Evolutionary conservation across 2,888 invertebrate species (phyloP).

Genomic region (Pristionchus arcanus): DNA sequence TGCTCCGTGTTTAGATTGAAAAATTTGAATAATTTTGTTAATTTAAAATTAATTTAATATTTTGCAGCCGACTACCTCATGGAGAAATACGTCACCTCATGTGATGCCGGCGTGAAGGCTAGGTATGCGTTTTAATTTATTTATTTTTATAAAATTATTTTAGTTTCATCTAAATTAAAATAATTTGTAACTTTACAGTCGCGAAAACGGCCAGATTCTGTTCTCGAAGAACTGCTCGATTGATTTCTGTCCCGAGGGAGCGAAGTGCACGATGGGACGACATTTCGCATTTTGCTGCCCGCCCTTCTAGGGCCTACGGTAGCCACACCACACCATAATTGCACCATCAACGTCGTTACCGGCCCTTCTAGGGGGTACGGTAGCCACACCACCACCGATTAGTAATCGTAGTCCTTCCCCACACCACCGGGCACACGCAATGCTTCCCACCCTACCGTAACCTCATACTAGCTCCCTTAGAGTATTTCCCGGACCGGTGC

Average conservation of each 20-base stretch:
- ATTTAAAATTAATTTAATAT: too few relatives aligned
- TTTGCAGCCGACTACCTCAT: slow-evolving; percentile 32
- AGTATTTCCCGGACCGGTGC: neutral
- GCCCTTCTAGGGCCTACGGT: slow-evolving; percentile 43
- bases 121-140: neutral
- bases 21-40: too few relatives aligned
- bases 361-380: slow-evolving; percentile 46
- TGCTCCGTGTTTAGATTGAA: too few relatives aligned
- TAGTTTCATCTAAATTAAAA: neutral
- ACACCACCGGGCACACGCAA: too few relatives aligned
- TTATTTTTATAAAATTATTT: too few relatives aligned
- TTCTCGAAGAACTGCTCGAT: slow-evolving; percentile 37
- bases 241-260: slow-evolving; percentile 40
- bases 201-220: slow-evolving; percentile 51
- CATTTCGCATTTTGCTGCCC: slow-evolving; percentile 53
- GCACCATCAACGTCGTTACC: too few relatives aligned
- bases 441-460: too few relatives aligned
- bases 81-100: slow-evolving; percentile 36
- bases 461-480: neutral
- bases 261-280: slow-evolving; percentile 33
- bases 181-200: neutral
- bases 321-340: slow-evolving; percentile 36
- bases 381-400: neutral
- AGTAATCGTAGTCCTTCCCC: neutral
- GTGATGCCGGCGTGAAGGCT: slow-evolving; percentile 26